Evolutionary conservation across 2,888 invertebrate species (phyloP), one percentile per base, ranked within the genome.

Genomic region (Diploptera punctata): DNA sequence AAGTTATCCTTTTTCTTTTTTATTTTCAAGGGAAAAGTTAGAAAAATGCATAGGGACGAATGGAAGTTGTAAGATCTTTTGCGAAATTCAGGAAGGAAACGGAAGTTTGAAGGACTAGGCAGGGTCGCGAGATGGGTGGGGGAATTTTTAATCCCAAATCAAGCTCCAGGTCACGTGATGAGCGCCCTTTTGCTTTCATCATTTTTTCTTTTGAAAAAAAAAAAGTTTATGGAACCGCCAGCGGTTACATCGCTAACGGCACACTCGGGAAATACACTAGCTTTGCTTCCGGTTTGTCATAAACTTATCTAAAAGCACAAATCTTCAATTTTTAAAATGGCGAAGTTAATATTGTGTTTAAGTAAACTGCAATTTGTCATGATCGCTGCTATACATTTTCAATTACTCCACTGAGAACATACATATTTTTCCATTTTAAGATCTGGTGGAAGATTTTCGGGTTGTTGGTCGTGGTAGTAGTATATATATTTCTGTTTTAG

Each of bases 91-190:
- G 31, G 43, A n/a, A 44, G 43, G 60, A 70, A 49, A 68, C 47
- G 16, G 67, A 44, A 44, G 67, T 19, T 29, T 60, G 54, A 57
- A 68, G 54, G 67, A 44, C 43, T 44, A 19, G 52, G n/a, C 7
- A 19, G 52, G 52, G 7, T n/a, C 7, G 52, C 7, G 5, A 7
- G 52, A 52, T 54, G 43, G 68, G n/a, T 47, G 47, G 18, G 29
- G 52, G 57, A 72, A 68, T 72, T 72, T 72, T 72, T 72, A 72
- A 72, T 72, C 72, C 72, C 44, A 68, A 67, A 67, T 72, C 72
- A 60, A 68, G 72, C 72, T 38, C 24, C 60, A 60, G 72, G 72
- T 72, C 72, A 72, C 72, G 72, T 72, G 68, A 60, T 44, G 67
- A 68, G 68, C 4, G 47, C 49, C 52, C 33, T 18, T 38, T n/a